phyloP scores from a whole-genome alignment of 2,888 invertebrate genomes.

The Drosophila hamatofila region DNA sequence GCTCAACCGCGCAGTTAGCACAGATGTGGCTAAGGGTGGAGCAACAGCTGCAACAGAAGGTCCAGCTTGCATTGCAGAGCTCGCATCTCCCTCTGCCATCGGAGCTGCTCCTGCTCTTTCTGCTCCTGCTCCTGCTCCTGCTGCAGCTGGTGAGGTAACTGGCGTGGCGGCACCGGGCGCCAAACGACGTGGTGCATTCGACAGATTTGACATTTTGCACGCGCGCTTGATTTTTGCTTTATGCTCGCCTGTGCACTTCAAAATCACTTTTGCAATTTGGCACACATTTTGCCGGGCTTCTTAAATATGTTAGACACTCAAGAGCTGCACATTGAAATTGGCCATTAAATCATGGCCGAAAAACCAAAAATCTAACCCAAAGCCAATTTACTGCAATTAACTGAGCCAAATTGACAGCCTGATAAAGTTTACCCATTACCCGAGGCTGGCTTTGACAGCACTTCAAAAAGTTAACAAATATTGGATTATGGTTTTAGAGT shows the following conservation, averaged over 20 bases:
- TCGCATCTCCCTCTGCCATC: no score
- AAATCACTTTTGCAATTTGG: constrained; percentile 36
- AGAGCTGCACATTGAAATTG: constrained; percentile 40
- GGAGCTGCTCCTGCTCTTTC: not conserved
- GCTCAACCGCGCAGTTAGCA: constrained; percentile 65
- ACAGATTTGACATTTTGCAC: constrained; percentile 73
- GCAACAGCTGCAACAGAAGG: constrained; percentile 20
- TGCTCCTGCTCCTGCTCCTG: not conserved
- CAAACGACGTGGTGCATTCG: constrained; percentile 66
- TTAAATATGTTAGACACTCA: constrained; percentile 25
- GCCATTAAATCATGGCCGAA: constrained; percentile 34
- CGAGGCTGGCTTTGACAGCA: not conserved
- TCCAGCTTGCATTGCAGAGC: not conserved
- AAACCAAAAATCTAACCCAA: constrained; percentile 18
- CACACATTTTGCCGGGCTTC: constrained; percentile 34
- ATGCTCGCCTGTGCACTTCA: constrained; percentile 33
- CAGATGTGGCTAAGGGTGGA: constrained; percentile 50
- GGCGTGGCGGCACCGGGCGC: constrained; percentile 79
- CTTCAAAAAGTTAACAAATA: not conserved
- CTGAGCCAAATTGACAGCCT: constrained; percentile 38
- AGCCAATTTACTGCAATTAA: constrained; percentile 60
- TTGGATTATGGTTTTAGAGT: not conserved
- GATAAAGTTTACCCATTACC: constrained; percentile 23
- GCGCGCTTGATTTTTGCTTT: constrained; percentile 21
- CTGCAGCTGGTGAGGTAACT: constrained; percentile 38